These are phyloP conservation scores for Aphelenchoides avenae DNA, from an alignment of 1,140 invertebrate genomes.

Conservation along the genomic window DNA sequence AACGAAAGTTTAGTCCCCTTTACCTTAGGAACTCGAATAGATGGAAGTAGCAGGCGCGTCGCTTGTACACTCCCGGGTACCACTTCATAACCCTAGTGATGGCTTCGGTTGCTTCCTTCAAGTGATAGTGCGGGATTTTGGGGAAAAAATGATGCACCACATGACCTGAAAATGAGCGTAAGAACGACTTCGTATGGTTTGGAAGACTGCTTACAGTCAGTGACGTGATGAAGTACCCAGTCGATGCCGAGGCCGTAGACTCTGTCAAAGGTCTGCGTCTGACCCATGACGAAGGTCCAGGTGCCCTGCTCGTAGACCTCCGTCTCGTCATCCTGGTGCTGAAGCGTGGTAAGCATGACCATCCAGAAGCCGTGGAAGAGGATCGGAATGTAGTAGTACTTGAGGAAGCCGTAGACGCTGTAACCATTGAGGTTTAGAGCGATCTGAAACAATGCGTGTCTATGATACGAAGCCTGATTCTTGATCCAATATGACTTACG, in stretches of 20 bases:
- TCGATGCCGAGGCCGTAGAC: conserved; percentile 59
- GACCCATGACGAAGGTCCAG: conserved; percentile 60
- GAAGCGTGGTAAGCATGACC: conserved; percentile 60
- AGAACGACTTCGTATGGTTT: too few species aligned
- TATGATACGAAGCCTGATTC: conserved; percentile 3
- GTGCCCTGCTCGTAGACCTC: conserved; percentile 59
- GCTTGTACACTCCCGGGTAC: conserved; percentile 44
- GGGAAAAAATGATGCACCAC: conserved; percentile 62
- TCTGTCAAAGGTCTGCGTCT: conserved; percentile 60
- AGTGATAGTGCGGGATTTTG: conserved; percentile 61
- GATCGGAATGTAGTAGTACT: conserved; percentile 59
- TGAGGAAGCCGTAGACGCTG: conserved; percentile 44
- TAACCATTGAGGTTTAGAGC: conserved; percentile 41
- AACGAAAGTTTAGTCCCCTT: too few species aligned
- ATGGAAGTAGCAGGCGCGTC: conserved; percentile 28
- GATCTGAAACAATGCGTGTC: conserved; percentile 29
- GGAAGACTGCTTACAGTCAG: conserved; percentile 53
- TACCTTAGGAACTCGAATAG: conserved; percentile 37
- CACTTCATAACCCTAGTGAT: conserved; percentile 37
- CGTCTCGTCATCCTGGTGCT: conserved; percentile 59
- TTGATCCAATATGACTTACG: not conserved
- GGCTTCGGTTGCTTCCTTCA: conserved; percentile 60
- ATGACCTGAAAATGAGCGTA: too few species aligned
- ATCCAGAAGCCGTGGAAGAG: conserved; percentile 50
- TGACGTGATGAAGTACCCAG: conserved; percentile 59